These are phyloP conservation scores for Paradisaea rubra DNA, from an alignment of 2,113 vertebrate species.

Conservation along the genomic window DNA sequence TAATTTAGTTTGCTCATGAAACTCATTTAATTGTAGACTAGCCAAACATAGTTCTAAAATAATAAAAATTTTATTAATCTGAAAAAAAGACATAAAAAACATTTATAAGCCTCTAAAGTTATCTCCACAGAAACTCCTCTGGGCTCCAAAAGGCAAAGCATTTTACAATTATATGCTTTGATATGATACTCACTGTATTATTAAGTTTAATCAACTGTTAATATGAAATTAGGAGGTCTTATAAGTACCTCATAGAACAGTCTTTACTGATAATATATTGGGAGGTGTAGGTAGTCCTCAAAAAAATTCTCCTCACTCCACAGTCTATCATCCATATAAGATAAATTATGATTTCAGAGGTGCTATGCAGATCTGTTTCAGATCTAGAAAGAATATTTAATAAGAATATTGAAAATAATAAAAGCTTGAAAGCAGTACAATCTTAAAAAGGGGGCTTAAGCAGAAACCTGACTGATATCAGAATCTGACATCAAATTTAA, in stretches of 20 bases:
- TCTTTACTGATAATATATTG: not conserved
- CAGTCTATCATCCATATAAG: not conserved
- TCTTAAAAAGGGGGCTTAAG: not conserved
- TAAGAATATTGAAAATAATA: not conserved
- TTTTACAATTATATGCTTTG: not conserved
- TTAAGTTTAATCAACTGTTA: conserved; percentile 33
- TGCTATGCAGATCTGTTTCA: not conserved
- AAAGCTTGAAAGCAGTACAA: not conserved
- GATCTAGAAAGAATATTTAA: not conserved
- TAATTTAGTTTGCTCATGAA: conserved; percentile 21
- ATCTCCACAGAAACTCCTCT: not conserved
- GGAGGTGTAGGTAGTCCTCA: not conserved
- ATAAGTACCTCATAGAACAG: not conserved
- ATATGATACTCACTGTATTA: not conserved
- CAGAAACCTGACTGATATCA: not conserved
- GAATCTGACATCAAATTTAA: not conserved
- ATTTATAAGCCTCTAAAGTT: conserved; percentile 10
- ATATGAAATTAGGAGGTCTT: not conserved
- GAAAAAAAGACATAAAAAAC: not conserved
- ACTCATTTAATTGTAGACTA: conserved; percentile 49
- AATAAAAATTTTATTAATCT: not conserved
- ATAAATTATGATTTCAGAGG: not conserved
- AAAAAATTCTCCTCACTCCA: not conserved
- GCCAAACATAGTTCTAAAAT: conserved; percentile 9
- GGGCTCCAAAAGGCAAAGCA: not conserved